Percentiles rank a stretch among this genome's conserved stretches.
phyloP scores from a whole-genome alignment of 2,888 invertebrate genomes.

The Meliscaeva auricollis region DNA sequence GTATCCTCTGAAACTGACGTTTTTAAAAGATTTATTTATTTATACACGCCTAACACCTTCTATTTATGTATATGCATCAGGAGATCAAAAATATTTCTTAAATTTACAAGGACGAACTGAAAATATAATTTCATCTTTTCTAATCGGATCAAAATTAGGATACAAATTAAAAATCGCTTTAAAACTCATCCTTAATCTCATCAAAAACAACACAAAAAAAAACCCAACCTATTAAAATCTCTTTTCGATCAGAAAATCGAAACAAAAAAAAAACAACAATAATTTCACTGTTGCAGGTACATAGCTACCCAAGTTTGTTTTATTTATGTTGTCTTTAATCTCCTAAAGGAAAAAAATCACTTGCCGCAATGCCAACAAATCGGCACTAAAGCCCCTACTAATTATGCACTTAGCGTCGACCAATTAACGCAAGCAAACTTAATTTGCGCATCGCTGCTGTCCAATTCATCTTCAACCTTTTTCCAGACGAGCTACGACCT shows the following conservation, averaged over 20 bases:
- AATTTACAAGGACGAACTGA: no score
- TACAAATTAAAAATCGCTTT: slow-evolving; percentile 18
- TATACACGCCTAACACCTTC: no score
- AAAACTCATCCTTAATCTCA: slow-evolving; percentile 5
- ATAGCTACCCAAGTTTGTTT: background rate
- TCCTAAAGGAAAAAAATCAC: slow-evolving; percentile 42
- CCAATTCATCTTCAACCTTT: slow-evolving; percentile 31
- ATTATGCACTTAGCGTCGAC: slow-evolving; percentile 67
- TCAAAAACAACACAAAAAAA: background rate
- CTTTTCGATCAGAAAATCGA: background rate
- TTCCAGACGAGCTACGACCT: background rate
- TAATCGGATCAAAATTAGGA: slow-evolving; percentile 11
- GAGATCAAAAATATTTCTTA: no score
- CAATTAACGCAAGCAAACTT: slow-evolving; percentile 64
- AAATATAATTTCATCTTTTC: no score
- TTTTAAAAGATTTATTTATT: no score
- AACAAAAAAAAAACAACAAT: background rate
- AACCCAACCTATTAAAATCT: background rate
- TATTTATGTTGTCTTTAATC: slow-evolving; percentile 3
- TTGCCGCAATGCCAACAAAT: slow-evolving; percentile 47
- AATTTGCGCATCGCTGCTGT: slow-evolving; percentile 58
- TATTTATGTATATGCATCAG: no score
- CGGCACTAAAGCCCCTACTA: slow-evolving; percentile 61
- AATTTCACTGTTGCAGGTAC: background rate
- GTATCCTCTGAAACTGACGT: no score